A percentile compares a stretch with the other conserved stretches of the same genome.
phyloP scores from a whole-genome alignment of 92 coral and sea anemone species.

The Heliopora coerulea region DNA sequence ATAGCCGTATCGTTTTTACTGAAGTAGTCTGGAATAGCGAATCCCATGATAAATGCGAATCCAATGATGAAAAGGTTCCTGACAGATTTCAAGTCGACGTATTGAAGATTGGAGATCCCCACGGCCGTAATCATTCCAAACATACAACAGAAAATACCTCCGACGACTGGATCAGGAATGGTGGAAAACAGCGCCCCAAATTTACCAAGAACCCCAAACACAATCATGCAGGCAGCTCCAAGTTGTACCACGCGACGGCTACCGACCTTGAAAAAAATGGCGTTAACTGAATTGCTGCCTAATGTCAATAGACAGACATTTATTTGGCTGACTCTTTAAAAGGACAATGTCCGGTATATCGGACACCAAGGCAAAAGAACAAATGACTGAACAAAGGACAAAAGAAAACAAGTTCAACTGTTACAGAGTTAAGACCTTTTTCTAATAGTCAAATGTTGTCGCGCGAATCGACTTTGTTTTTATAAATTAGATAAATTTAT shows the following conservation, averaged over 20 bases:
- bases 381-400: no score
- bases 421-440: no score
- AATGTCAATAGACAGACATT: no score
- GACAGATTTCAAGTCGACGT: constrained; percentile 72
- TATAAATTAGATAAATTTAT: no score
- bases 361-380: no score
- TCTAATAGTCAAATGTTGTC: no score
- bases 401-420: no score
- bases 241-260: constrained; percentile 82
- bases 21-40: constrained; percentile 79
- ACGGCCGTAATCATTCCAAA: constrained; percentile 85
- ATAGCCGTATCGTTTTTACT: constrained; percentile 61
- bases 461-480: no score
- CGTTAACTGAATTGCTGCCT: not conserved
- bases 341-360: no score
- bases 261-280: constrained; percentile 65
- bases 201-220: constrained; percentile 71
- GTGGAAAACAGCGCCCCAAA: constrained; percentile 84
- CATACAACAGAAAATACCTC: constrained; percentile 84
- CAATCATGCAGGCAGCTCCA: constrained; percentile 68
- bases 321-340: no score
- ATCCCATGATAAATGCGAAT: constrained; percentile 68
- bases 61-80: constrained; percentile 82
- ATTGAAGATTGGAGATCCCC: constrained; percentile 82
- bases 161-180: constrained; percentile 92